Conservation (phyloP, 37 sponge, comb jelly and placozoan genomes). For the Lycopodina hypogea region DNA sequence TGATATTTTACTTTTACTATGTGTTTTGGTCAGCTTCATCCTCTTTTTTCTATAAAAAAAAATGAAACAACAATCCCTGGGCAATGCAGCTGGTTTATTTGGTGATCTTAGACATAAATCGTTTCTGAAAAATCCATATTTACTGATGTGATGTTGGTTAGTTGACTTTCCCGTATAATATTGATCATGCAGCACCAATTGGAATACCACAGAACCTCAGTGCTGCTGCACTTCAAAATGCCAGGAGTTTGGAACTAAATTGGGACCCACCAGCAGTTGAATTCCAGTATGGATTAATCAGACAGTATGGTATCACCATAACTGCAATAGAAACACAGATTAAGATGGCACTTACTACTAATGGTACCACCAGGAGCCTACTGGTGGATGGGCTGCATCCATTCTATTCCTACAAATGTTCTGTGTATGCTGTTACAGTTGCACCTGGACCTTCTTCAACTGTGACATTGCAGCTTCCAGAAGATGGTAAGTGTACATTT, state of each 20-base stretch:
- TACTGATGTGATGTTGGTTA: no score
- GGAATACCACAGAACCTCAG: conserved; percentile 27
- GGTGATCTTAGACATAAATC: no score
- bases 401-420: conserved; percentile 15
- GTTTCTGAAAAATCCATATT: no score
- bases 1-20: no score
- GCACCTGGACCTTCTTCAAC: conserved; percentile 22
- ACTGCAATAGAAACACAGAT: background rate
- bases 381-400: conserved; percentile 11
- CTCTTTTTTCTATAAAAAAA: no score
- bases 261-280: conserved; percentile 31
- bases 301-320: conserved; percentile 1
- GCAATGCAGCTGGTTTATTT: no score
- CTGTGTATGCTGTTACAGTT: conserved; percentile 32
- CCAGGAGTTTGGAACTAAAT: background rate
- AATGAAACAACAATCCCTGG: no score
- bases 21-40: no score
- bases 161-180: no score
- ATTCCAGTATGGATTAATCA: conserved; percentile 33
- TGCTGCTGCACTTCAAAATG: background rate
- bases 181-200: conserved; percentile 35
- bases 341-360: background rate
- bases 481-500: conserved; percentile 13
- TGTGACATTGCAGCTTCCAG: conserved; percentile 1
- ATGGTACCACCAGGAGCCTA: background rate